Evolutionary conservation across 2,113 vertebrate genomes (phyloP).

Genomic region (Thinocorus orbignyianus): DNA sequence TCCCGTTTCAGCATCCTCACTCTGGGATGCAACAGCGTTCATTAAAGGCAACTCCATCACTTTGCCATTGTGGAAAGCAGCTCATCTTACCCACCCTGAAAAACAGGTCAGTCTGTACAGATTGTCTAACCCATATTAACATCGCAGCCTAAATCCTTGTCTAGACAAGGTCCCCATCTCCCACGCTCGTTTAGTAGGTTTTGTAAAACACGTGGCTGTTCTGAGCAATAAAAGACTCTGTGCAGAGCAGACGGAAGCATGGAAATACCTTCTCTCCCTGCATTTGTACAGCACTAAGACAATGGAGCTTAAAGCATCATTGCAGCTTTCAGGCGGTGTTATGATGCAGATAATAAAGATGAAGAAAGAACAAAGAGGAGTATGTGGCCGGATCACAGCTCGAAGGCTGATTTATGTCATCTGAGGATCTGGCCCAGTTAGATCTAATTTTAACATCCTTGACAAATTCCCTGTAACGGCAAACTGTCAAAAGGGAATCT

Average conservation of each 20-base stretch:
- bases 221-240: neutral
- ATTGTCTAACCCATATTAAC: neutral
- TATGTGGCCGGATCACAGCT: neutral
- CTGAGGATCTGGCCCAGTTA: slow-evolving; percentile 35
- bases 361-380: slow-evolving; percentile 48
- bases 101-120: neutral
- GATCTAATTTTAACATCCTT: slow-evolving; percentile 48
- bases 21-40: neutral
- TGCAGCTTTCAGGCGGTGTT: neutral
- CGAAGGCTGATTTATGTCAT: slow-evolving; percentile 42
- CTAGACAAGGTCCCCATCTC: neutral
- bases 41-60: neutral
- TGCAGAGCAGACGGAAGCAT: neutral
- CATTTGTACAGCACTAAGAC: neutral
- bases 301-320: neutral
- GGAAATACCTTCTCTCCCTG: neutral
- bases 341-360: neutral
- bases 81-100: neutral
- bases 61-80: neutral
- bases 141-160: neutral
- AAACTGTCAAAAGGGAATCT: neutral
- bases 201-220: neutral
- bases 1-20: neutral
- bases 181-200: neutral
- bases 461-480: slow-evolving; percentile 8